Evolutionary conservation across 2,888 invertebrate species (phyloP).

Genomic region (Amphimallon solstitiale): DNA sequence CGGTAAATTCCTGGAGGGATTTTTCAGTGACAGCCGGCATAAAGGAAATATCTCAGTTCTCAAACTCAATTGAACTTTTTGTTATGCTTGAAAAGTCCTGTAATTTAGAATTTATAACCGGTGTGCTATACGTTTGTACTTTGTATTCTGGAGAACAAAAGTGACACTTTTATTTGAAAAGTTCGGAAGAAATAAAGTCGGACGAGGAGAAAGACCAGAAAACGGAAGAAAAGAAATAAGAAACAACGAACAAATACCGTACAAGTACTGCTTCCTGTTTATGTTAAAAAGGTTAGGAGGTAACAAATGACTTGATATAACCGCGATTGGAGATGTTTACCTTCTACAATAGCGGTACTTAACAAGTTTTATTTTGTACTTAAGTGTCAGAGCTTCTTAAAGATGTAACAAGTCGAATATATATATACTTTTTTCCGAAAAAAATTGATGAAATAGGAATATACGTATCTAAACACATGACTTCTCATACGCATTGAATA

Average conservation of each 20-base stretch:
- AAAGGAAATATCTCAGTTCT: conserved; percentile 47
- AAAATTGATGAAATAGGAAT: background rate
- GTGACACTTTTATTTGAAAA: conserved; percentile 38
- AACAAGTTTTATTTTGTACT: conserved; percentile 11
- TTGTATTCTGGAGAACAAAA: conserved; percentile 32
- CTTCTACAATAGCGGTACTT: background rate
- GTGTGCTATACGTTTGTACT: conserved; percentile 32
- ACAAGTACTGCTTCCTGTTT: conserved; percentile 12
- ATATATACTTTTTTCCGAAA: background rate
- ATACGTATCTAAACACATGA: too few species aligned
- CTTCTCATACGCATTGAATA: too few species aligned
- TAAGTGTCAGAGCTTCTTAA: conserved; percentile 1
- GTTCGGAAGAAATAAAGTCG: conserved; percentile 31
- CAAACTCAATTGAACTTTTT: conserved; percentile 51
- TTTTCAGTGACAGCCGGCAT: conserved; percentile 38
- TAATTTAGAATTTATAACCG: conserved; percentile 41
- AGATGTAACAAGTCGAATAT: background rate
- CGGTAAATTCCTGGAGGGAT: conserved; percentile 38
- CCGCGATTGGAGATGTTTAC: conserved; percentile 20
- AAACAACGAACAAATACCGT: background rate
- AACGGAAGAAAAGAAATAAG: conserved; percentile 3
- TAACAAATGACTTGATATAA: conserved; percentile 27
- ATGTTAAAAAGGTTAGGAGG: conserved; percentile 19
- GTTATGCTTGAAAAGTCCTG: conserved; percentile 49
- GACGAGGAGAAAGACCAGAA: conserved; percentile 29